A percentile compares a stretch with the other conserved stretches of the same genome.
These are phyloP conservation scores for Dyspetes luteomarginatus DNA, from an alignment of 2,888 invertebrate species.

Conservation along the genomic window DNA sequence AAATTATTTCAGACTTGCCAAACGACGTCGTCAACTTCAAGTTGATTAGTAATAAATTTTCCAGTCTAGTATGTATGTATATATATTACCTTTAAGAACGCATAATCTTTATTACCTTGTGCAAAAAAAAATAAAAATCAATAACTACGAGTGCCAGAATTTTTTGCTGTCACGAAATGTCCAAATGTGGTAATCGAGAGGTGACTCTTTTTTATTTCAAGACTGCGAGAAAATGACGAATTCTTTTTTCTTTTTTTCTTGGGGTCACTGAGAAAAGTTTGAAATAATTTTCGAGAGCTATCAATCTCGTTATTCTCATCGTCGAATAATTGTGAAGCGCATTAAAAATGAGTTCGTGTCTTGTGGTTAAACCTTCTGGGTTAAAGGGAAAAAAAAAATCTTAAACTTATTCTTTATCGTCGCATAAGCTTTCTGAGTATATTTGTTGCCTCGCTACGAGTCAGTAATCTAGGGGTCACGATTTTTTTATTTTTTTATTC, in stretches of 20 bases:
- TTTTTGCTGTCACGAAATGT: conserved; percentile 52
- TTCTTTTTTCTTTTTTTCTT: conserved; percentile 49
- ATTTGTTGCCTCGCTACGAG: conserved; percentile 30
- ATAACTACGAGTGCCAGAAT: conserved; percentile 44
- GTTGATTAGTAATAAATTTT: conserved; percentile 67
- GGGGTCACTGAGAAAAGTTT: conserved; percentile 61
- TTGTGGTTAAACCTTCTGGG: conserved; percentile 40
- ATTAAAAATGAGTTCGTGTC: conserved; percentile 50
- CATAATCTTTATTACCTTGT: conserved; percentile 52
- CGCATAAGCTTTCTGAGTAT: conserved; percentile 45
- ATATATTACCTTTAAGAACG: conserved; percentile 32
- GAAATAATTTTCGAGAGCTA: conserved; percentile 52
- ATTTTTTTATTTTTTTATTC: conserved; percentile 44
- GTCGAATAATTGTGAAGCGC: conserved; percentile 1
- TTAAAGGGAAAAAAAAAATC: conserved; percentile 32
- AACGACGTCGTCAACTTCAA: conserved; percentile 52
- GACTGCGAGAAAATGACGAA: conserved; percentile 41
- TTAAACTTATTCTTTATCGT: conserved; percentile 58
- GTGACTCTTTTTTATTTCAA: conserved; percentile 13
- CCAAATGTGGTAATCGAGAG: conserved; percentile 54
- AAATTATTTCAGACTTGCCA: conserved; percentile 50
- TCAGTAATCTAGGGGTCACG: conserved; percentile 60
- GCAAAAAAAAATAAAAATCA: conserved; percentile 55
- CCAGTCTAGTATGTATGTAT: conserved; percentile 20
- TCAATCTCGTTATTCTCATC: conserved; percentile 35